Evolutionary conservation across 2,113 vertebrate species (phyloP).

Genomic region (Eublepharis macularius): DNA sequence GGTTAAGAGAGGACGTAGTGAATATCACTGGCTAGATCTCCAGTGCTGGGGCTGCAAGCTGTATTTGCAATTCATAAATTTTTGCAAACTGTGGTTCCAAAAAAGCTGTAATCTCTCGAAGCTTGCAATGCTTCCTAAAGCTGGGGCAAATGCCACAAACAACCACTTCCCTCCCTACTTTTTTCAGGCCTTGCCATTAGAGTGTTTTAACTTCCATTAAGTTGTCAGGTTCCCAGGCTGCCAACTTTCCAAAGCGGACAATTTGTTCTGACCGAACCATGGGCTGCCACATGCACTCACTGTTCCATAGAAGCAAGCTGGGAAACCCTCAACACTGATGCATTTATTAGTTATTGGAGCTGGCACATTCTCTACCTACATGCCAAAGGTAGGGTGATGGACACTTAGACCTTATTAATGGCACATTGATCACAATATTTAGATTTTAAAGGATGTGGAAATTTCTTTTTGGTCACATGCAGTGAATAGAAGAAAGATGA

Average conservation of each 20-base stretch:
- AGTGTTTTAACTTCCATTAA: constrained; percentile 77
- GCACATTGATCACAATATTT: constrained; percentile 46
- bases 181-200: constrained; percentile 71
- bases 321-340: constrained; percentile 71
- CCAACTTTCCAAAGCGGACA: constrained; percentile 63
- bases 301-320: constrained; percentile 66
- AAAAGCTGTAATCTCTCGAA: background rate
- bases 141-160: constrained; percentile 54
- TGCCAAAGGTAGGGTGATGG: constrained; percentile 44
- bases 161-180: constrained; percentile 45
- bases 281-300: constrained; percentile 74
- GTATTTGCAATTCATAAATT: constrained; percentile 12
- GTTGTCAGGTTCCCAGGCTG: constrained; percentile 77
- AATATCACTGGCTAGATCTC: background rate
- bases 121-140: constrained; percentile 62
- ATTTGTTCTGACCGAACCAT: constrained; percentile 77
- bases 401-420: constrained; percentile 63
- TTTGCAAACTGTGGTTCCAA: constrained; percentile 32
- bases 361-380: constrained; percentile 65
- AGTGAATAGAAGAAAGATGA: background rate
- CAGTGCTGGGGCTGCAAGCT: constrained; percentile 3
- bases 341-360: constrained; percentile 70
- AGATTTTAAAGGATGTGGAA: constrained; percentile 20
- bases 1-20: fast-evolving
- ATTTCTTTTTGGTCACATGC: background rate